Evolutionary conservation across 2,113 vertebrate genomes (phyloP).

Genomic region (Melanerpes aurifrons): DNA sequence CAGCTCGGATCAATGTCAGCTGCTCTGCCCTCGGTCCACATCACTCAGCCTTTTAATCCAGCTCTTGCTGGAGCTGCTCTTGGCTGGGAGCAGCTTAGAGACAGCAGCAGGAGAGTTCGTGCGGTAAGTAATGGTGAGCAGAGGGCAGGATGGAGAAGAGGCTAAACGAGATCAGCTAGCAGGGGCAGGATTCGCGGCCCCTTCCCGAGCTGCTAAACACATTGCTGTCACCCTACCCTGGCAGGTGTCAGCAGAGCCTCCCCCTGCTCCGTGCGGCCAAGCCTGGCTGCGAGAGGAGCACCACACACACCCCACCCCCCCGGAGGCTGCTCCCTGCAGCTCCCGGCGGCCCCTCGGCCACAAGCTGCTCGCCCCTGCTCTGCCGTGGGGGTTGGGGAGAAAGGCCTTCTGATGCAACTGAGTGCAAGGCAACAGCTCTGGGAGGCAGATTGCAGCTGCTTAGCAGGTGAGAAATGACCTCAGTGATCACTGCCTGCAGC

Average conservation of each 20-base stretch:
- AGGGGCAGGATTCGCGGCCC: neutral
- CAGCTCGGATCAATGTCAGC: conserved; percentile 1
- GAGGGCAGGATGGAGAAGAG: neutral
- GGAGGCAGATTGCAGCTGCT: conserved; percentile 8
- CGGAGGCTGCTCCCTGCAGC: neutral
- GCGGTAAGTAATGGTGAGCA: neutral
- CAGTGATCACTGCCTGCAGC: neutral
- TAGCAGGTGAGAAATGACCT: neutral
- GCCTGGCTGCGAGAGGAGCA: neutral
- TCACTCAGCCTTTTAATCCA: neutral
- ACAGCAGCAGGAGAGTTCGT: conserved; percentile 7
- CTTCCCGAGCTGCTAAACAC: neutral
- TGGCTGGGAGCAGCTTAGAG: neutral
- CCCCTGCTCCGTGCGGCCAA: neutral
- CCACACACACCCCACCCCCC: fast-evolving
- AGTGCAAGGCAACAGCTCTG: conserved; percentile 12
- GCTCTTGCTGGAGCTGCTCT: neutral
- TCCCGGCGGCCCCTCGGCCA: neutral
- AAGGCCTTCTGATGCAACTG: conserved; percentile 13
- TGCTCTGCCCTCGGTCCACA: neutral
- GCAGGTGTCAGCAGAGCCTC: neutral
- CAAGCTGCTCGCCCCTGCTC: neutral
- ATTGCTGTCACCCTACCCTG: conserved; percentile 1
- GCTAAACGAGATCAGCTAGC: neutral
- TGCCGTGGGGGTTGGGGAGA: neutral